Percentiles rank a stretch among this genome's conserved stretches.
These are phyloP conservation scores for Ischnus inquisitorius DNA, from an alignment of 2,888 invertebrate species.

Conservation along the genomic window DNA sequence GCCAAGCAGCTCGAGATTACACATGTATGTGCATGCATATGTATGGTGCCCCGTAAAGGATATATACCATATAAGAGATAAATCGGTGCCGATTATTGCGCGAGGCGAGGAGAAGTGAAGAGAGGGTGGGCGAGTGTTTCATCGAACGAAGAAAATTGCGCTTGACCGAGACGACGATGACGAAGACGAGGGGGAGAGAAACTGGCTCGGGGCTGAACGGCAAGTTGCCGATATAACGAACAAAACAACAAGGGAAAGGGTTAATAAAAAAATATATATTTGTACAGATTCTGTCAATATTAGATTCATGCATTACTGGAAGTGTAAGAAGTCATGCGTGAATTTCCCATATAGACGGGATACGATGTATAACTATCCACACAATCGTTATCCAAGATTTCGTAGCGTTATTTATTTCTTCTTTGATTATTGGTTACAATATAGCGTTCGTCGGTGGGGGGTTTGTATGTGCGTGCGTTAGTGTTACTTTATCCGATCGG, in stretches of 20 bases:
- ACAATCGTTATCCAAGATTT: slow-evolving; percentile 50
- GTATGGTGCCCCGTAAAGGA: slow-evolving; percentile 46
- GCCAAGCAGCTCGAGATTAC: slow-evolving; percentile 52
- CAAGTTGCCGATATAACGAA: background rate
- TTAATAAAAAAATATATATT: background rate
- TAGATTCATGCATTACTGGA: slow-evolving; percentile 53
- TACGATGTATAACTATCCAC: slow-evolving; percentile 23
- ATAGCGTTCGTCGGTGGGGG: background rate
- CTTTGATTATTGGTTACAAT: slow-evolving; percentile 37
- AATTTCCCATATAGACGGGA: slow-evolving; percentile 3
- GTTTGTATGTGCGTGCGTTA: background rate
- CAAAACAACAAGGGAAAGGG: background rate
- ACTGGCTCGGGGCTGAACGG: slow-evolving; percentile 6
- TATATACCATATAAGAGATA: slow-evolving; percentile 66
- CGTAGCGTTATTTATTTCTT: slow-evolving; percentile 35
- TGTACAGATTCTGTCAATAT: background rate
- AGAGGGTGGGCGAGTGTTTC: slow-evolving; percentile 54
- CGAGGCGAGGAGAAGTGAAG: background rate
- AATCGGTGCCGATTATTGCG: slow-evolving; percentile 75
- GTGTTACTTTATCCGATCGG: slow-evolving; percentile 17
- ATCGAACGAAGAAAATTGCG: slow-evolving; percentile 76
- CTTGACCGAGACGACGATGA: slow-evolving; percentile 69
- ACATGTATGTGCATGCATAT: slow-evolving; percentile 4
- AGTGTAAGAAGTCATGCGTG: slow-evolving; percentile 51
- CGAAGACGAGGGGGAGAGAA: slow-evolving; percentile 39